These are phyloP conservation scores for Takifugu ocellatus DNA, from an alignment of 2,797 vertebrate species.

Conservation along the genomic window DNA sequence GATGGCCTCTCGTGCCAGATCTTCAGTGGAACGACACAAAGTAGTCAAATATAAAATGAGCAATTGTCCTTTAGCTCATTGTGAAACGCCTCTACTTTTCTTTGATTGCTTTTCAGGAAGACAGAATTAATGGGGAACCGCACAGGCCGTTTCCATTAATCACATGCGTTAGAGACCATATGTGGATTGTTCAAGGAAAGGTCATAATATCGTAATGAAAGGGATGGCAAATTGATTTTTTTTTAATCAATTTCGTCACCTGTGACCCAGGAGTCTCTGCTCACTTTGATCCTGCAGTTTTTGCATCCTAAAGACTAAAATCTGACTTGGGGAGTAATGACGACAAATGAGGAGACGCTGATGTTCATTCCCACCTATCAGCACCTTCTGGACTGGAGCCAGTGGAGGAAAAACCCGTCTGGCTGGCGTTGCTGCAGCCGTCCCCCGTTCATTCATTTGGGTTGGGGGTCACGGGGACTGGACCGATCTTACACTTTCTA, in stretches of 20 bases:
- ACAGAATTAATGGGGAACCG: background rate
- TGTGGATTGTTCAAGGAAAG: conserved; percentile 33
- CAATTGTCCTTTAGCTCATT: background rate
- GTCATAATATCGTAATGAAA: conserved; percentile 43
- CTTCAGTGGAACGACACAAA: background rate
- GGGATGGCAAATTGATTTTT: conserved; percentile 58
- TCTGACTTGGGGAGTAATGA: no score
- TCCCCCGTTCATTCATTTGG: conserved; percentile 49
- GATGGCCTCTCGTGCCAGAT: background rate
- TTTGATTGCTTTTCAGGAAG: conserved; percentile 13
- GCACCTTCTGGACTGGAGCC: conserved; percentile 9
- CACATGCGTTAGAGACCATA: conserved; percentile 3
- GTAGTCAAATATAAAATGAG: background rate
- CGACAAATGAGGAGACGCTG: conserved; percentile 18
- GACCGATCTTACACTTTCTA: conserved; percentile 63
- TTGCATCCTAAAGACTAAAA: conserved; percentile 3
- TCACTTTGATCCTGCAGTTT: conserved; percentile 10
- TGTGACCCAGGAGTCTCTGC: conserved; percentile 19
- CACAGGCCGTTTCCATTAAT: background rate
- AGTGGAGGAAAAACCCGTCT: conserved; percentile 34
- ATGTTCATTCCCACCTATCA: conserved; percentile 12
- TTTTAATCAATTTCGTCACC: conserved; percentile 42
- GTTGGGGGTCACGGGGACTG: conserved; percentile 46
- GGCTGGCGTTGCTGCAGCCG: conserved; percentile 16
- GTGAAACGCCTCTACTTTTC: background rate